phyloP scores from a whole-genome alignment of 2,797 vertebrate species.

The Octomys mimax region DNA sequence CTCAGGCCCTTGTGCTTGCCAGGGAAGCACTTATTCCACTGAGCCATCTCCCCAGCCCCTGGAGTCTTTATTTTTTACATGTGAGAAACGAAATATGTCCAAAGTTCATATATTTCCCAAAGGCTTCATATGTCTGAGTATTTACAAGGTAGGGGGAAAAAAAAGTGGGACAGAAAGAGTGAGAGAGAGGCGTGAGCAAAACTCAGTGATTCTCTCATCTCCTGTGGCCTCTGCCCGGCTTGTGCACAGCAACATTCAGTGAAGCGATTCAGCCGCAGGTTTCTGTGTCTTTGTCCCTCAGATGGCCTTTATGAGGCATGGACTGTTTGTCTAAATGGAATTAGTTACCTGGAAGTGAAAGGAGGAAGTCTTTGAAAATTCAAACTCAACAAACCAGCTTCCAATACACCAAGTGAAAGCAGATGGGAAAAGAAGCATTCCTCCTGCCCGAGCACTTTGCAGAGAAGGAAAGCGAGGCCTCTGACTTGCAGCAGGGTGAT shows the following conservation, averaged over 20 bases:
- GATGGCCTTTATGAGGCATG: conserved; percentile 43
- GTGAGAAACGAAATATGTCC: not conserved
- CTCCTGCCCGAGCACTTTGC: conserved; percentile 47
- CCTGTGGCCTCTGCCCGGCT: not conserved
- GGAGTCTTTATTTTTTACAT: not conserved
- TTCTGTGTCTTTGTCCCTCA: conserved; percentile 9
- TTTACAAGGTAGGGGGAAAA: conserved; percentile 25
- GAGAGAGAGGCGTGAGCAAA: not conserved
- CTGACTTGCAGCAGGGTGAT: conserved; percentile 45
- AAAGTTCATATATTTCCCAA: conserved; percentile 34
- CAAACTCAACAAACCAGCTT: not conserved
- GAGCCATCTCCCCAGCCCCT: too few relatives aligned
- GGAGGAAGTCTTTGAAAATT: conserved; percentile 54
- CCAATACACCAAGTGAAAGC: not conserved
- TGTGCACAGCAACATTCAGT: not conserved
- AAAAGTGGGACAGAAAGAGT: not conserved
- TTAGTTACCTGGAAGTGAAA: conserved; percentile 54
- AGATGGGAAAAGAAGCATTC: conserved; percentile 14
- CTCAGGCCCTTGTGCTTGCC: too few relatives aligned
- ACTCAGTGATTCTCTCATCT: not conserved
- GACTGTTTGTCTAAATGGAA: conserved; percentile 48
- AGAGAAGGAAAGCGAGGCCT: conserved; percentile 63
- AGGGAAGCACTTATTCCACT: too few relatives aligned
- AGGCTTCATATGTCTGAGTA: not conserved
- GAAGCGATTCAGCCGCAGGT: not conserved